Base-by-base conservation (phyloP, 2,888 invertebrate genomes). In the Leptura quadrifasciata region DNA sequence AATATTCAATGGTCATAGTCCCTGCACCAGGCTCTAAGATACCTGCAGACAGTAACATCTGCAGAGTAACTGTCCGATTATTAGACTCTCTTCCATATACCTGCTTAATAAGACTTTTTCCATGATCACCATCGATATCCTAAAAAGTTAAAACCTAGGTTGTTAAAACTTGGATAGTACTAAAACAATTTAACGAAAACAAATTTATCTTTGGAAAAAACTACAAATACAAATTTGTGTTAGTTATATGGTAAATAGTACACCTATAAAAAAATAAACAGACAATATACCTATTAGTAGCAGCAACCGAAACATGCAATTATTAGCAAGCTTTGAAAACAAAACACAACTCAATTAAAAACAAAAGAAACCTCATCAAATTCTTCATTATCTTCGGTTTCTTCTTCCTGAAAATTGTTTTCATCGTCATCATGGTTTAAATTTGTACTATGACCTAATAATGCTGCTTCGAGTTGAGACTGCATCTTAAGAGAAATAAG, bases 1-100 rank as follows among this genome's bases (percentile, higher is more conserved):
- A 91, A 90, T 97, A 97, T 88, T 97, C 97, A 84, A 97, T 95
- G 68, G 96, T 95, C 94, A 97, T 94, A 70, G 94, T 92, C 57
- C 95, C 95, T 86, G 93, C 93, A 57, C 96, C 97, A 61, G 97
- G 94, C 85, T 95, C 93, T 77, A 97, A 91, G 86, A 97, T 94
- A 87, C 95, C 95, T 72, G 96, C 96, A 82, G 94, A 93, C 86
- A 97, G 91, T 63, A 97, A 90, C 93, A 96, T 97, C 88, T 95
- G 95, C 79, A 97, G 90, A 10, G 97, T 97, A 17, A 97, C 95
- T 77, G 94, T 94, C 69, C 86, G 81, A 54, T 85, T 83, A 70
- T 81, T 85, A 0, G 84, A 80, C 39, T 83, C 82, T 64, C 80
- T 83, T 39, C 86, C 86, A 70, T 83, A 79, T 74, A 82, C 82